Percentiles rank a stretch among this genome's conserved stretches.
Evolutionary conservation across 2,888 invertebrate genomes (phyloP).

Genomic region (Noctuana brunneofusca): DNA sequence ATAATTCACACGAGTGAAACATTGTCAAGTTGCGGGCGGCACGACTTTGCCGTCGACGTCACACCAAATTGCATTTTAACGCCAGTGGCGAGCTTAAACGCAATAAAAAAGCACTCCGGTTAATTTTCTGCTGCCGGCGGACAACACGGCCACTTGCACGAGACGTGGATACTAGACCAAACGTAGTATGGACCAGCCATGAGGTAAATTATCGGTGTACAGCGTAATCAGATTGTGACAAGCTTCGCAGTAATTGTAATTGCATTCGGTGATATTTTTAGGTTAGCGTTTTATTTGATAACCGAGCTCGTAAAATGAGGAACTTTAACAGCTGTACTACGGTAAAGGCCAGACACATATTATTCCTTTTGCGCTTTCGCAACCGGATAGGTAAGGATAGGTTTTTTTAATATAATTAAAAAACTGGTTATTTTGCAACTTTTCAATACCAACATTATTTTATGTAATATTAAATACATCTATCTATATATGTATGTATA

Average conservation of each 20-base stretch:
- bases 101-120: slow-evolving; percentile 71
- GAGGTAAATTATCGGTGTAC: slow-evolving; percentile 48
- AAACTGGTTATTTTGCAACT: no score
- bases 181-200: slow-evolving; percentile 42
- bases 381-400: no score
- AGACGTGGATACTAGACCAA: slow-evolving; percentile 40
- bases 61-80: slow-evolving; percentile 56
- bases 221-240: slow-evolving; percentile 29
- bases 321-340: neutral
- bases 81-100: slow-evolving; percentile 53
- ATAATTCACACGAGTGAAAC: slow-evolving; percentile 31
- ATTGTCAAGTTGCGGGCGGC: slow-evolving; percentile 30
- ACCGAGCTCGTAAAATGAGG: neutral
- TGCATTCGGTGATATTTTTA: neutral
- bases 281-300: neutral
- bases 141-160: slow-evolving; percentile 51
- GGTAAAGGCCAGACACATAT: neutral
- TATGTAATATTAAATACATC: no score
- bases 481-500: no score
- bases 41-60: slow-evolving; percentile 26
- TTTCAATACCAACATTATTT: no score
- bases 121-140: slow-evolving; percentile 57
- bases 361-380: neutral
- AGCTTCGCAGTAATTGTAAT: neutral
- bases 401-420: no score